Evolutionary conservation across 1,140 invertebrate species (phyloP).

Genomic region (Eupeodes corollae): DNA sequence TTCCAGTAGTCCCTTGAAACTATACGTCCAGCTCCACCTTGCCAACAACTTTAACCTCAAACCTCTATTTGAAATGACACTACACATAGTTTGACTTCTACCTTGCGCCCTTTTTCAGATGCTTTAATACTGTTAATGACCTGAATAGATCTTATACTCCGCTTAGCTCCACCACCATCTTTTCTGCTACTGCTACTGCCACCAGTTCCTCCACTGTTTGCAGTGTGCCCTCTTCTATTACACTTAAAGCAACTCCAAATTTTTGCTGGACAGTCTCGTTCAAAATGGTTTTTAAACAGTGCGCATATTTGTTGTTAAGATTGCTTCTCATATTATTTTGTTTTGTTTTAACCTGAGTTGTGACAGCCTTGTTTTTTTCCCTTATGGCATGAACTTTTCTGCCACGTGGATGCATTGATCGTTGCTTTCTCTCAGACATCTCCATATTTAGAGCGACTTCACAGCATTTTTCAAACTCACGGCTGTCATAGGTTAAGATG

Average conservation of each 20-base stretch:
- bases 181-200: too few species aligned
- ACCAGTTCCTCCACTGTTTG: neutral
- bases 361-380: neutral
- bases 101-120: too few species aligned
- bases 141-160: too few species aligned
- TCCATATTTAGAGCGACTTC: neutral
- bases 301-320: neutral
- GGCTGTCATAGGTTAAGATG: neutral
- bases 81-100: too few species aligned
- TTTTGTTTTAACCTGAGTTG: neutral
- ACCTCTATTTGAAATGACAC: too few species aligned
- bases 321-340: neutral
- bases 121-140: too few species aligned
- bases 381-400: neutral
- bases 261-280: neutral
- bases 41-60: too few species aligned
- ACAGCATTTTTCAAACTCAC: neutral
- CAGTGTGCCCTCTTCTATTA: neutral
- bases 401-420: neutral
- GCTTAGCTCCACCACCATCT: too few species aligned
- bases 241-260: neutral
- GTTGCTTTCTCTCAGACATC: neutral
- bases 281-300: neutral
- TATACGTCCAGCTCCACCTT: too few species aligned
- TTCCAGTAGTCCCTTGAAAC: too few species aligned